Evolutionary conservation across 2,113 vertebrate species (phyloP).

Genomic region (Pluvianellus socialis): DNA sequence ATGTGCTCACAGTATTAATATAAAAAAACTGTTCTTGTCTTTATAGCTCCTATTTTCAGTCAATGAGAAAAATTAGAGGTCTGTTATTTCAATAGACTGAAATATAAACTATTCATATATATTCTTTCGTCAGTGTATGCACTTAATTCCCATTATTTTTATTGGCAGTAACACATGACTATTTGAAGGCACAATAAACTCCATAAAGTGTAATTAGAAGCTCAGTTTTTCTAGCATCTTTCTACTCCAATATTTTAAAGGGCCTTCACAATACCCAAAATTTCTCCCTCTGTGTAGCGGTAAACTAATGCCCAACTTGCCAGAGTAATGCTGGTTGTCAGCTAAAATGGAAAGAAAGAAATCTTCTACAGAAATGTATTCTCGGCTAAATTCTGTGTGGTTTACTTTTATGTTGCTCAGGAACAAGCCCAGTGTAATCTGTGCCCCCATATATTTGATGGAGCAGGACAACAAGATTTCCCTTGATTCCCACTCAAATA

Average conservation of each 20-base stretch:
- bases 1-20: conserved; percentile 50
- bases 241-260: conserved; percentile 22
- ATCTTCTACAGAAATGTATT: neutral
- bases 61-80: conserved; percentile 49
- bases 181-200: conserved; percentile 54
- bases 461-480: neutral
- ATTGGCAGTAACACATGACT: conserved; percentile 54
- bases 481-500: neutral
- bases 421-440: neutral
- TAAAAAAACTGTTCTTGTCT: neutral
- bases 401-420: neutral
- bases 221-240: conserved; percentile 14
- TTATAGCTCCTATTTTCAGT: conserved; percentile 58
- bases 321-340: neutral
- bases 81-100: conserved; percentile 50
- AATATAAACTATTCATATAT: conserved; percentile 64
- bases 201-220: conserved; percentile 48
- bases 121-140: conserved; percentile 49
- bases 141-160: conserved; percentile 62
- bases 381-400: neutral
- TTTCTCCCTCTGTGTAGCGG: neutral
- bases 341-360: neutral
- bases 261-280: neutral
- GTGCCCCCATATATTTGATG: neutral
- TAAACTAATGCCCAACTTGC: neutral